phyloP scores from a whole-genome alignment of 2,113 vertebrate species.

The Nerophis lumbriciformis region DNA sequence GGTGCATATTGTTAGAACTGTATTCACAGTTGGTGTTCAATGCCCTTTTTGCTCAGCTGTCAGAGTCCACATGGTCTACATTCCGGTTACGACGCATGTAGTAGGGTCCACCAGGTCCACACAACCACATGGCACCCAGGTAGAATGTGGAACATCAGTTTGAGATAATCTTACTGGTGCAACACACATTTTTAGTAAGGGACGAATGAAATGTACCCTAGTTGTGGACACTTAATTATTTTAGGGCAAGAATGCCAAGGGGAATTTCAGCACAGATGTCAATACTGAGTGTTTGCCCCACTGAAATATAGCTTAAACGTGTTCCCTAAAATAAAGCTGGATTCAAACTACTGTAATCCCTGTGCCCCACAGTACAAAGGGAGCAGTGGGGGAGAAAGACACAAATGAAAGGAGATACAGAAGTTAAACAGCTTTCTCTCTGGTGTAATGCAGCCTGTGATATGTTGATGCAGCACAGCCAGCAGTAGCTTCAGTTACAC shows the following conservation, averaged over 20 bases:
- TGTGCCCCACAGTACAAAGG: conserved; percentile 26
- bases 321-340: conserved; percentile 44
- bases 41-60: conserved; percentile 15
- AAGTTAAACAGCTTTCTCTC: conserved; percentile 60
- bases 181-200: neutral
- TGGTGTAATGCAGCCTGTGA: conserved; percentile 52
- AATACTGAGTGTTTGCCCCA: conserved; percentile 29
- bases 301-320: conserved; percentile 33
- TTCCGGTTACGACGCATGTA: conserved; percentile 30
- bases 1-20: conserved; percentile 1
- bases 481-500: conserved; percentile 76
- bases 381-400: conserved; percentile 24
- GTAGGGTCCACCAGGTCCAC: conserved; percentile 19
- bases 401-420: conserved; percentile 43
- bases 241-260: neutral
- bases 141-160: conserved; percentile 15
- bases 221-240: neutral
- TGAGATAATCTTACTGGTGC: conserved; percentile 1
- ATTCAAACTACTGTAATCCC: conserved; percentile 37
- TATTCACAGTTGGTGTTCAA: conserved; percentile 10
- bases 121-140: conserved; percentile 8
- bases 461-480: conserved; percentile 68
- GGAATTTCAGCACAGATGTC: conserved; percentile 20
- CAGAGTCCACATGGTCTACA: conserved; percentile 34
- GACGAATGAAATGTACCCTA: conserved; percentile 3